Conservation (phyloP, 2,888 invertebrate genomes). For the Taphrorychus bicolor region DNA sequence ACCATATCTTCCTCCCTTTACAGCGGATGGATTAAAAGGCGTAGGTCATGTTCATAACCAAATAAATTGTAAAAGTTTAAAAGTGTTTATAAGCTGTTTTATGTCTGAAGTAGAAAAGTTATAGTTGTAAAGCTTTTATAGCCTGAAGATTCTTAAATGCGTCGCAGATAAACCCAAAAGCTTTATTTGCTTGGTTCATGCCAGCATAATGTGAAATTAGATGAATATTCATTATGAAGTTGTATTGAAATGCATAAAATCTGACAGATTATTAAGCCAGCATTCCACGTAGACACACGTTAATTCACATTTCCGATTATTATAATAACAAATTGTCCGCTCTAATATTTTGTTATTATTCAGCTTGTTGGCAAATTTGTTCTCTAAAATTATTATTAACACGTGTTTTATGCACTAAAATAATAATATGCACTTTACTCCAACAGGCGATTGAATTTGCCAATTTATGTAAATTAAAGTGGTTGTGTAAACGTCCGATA, state of each 20-base stretch:
- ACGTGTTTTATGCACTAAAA: slow-evolving; percentile 9
- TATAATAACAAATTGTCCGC: not conserved
- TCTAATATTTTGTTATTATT: slow-evolving; percentile 1
- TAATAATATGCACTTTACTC: not conserved
- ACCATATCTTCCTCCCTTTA: too few relatives aligned
- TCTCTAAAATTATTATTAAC: not conserved
- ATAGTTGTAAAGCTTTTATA: slow-evolving; percentile 5
- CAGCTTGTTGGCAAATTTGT: not conserved
- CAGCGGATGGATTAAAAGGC: slow-evolving; percentile 20
- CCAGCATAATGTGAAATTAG: not conserved
- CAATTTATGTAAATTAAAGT: slow-evolving; percentile 10
- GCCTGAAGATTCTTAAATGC: not conserved
- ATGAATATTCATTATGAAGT: not conserved
- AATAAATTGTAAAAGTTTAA: slow-evolving; percentile 34
- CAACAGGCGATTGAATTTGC: slow-evolving; percentile 1
- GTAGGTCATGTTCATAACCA: slow-evolving; percentile 25
- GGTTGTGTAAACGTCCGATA: not conserved
- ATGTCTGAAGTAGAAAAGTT: slow-evolving; percentile 10
- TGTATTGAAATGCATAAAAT: not conserved
- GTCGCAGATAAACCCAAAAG: too few relatives aligned
- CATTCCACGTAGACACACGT: not conserved
- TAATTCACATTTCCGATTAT: not conserved
- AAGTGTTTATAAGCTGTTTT: slow-evolving; percentile 25
- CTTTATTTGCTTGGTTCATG: too few relatives aligned
- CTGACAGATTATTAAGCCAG: not conserved